phyloP scores from a whole-genome alignment of 1,140 invertebrate species.

The Dinoponera quadriceps region DNA sequence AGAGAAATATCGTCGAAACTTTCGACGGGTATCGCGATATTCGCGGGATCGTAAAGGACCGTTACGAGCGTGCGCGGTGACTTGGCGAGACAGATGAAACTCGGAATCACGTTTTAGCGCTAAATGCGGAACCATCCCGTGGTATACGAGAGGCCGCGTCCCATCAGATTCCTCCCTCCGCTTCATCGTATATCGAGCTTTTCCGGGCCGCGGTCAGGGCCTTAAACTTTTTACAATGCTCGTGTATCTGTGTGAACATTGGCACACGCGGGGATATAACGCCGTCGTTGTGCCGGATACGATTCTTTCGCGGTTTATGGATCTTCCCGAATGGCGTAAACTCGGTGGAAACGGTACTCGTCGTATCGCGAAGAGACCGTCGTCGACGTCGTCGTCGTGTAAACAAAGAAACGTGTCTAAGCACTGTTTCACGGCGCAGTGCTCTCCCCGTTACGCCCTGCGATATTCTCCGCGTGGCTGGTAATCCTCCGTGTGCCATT shows the following conservation, averaged over 20 bases:
- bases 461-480: neutral
- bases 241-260: neutral
- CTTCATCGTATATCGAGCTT: neutral
- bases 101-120: slow-evolving; percentile 6
- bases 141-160: neutral
- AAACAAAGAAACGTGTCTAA: slow-evolving; percentile 40
- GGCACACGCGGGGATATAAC: neutral
- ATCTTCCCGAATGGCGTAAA: slow-evolving; percentile 30
- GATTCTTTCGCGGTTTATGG: slow-evolving; percentile 36
- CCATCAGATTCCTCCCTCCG: neutral
- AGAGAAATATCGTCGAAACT: neutral
- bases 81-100: neutral
- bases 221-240: slow-evolving; percentile 31
- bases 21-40: slow-evolving; percentile 1
- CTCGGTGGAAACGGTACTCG: neutral
- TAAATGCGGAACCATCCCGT: neutral
- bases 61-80: slow-evolving; percentile 2
- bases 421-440: neutral
- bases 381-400: neutral
- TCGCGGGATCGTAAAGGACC: neutral
- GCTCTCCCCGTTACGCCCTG: neutral
- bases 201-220: neutral
- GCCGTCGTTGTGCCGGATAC: neutral
- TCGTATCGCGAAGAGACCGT: neutral
- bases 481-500: neutral